Evolutionary conservation across 2,888 invertebrate species (phyloP).

Genomic region (Magallana nippona): DNA sequence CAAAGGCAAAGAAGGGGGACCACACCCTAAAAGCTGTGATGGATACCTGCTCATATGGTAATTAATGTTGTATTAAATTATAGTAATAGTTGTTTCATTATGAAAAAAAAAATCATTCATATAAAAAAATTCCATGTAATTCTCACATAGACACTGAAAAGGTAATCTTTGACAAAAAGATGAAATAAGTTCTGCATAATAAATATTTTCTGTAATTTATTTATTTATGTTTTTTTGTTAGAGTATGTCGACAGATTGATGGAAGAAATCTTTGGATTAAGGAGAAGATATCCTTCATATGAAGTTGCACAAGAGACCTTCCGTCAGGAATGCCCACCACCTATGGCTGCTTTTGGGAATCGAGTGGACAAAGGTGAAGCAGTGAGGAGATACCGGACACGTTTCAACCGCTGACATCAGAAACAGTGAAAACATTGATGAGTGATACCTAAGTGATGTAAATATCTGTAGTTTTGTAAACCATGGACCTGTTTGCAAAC

Average conservation of each 20-base stretch:
- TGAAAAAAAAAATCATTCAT: background rate
- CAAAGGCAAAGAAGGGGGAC: conserved; percentile 27
- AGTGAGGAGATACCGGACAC: no score
- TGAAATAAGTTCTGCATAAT: background rate
- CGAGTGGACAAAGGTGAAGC: no score
- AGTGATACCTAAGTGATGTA: no score
- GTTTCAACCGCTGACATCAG: no score
- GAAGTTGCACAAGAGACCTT: no score
- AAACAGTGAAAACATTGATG: no score
- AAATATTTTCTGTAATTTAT: no score
- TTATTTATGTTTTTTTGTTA: background rate
- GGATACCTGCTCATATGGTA: background rate
- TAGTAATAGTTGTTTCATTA: background rate
- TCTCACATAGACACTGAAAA: background rate
- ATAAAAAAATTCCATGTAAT: background rate
- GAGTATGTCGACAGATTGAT: background rate
- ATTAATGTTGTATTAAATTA: background rate
- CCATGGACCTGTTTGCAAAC: no score
- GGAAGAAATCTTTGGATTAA: background rate
- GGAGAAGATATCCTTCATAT: background rate
- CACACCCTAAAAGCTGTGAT: background rate
- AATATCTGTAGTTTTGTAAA: no score
- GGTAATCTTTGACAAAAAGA: background rate
- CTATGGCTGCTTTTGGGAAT: no score
- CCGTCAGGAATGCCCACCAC: no score